phyloP scores from a whole-genome alignment of 1,140 invertebrate species.

The Babylonia areolata region DNA sequence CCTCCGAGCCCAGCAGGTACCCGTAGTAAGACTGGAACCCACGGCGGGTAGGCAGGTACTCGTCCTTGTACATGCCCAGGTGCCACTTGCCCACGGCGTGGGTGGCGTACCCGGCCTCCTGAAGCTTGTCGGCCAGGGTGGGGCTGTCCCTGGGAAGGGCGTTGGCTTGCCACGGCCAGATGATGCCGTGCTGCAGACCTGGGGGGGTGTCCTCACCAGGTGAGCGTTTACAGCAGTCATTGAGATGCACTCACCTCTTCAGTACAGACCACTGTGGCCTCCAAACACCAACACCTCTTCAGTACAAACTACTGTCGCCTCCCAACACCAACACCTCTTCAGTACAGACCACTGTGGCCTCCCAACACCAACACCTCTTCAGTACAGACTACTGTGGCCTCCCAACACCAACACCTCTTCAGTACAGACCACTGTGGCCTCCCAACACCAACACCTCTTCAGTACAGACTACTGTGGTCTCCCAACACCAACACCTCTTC shows the following conservation, averaged over 20 bases:
- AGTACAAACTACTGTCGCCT: background rate
- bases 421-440: too few species aligned
- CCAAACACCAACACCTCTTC: background rate
- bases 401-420: too few species aligned
- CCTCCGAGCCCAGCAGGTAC: conserved; percentile 57
- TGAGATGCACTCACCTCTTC: too few species aligned
- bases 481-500: too few species aligned
- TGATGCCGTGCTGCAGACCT: conserved; percentile 69
- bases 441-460: too few species aligned
- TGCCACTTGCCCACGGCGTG: conserved; percentile 76
- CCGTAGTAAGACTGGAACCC: conserved; percentile 75
- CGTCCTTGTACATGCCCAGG: conserved; percentile 72
- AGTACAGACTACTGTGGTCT: too few species aligned
- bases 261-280: too few species aligned
- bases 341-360: too few species aligned
- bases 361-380: too few species aligned
- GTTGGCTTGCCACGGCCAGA: conserved; percentile 60
- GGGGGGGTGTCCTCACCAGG: conserved; percentile 52
- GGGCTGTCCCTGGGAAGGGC: conserved; percentile 69
- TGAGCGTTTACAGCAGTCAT: background rate
- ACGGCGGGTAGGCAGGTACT: conserved; percentile 68
- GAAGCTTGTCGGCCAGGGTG: conserved; percentile 69
- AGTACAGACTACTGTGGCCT: too few species aligned
- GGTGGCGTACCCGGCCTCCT: conserved; percentile 68
- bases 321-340: background rate